Evolutionary conservation across 2,113 vertebrate species (phyloP), one percentile per base, ranked within the genome.

Genomic region (Actenoides hombroni): DNA sequence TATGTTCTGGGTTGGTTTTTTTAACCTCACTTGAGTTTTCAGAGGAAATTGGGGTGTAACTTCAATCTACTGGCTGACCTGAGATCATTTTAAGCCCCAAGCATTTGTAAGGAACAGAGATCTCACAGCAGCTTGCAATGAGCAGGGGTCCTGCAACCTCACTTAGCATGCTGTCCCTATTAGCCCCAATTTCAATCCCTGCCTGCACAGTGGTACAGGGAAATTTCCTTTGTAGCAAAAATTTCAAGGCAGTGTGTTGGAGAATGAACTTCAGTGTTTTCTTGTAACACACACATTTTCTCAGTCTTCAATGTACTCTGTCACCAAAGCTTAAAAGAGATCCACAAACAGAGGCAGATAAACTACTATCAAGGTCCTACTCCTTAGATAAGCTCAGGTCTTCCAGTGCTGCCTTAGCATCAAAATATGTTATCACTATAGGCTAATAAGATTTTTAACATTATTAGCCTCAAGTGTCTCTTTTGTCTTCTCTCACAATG

Each of bases 1-100:
- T 46, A 23, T 9, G 4, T 54, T 56, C 5, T 7, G 1, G 0
- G 11, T 10, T 0, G 11, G 10, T 0, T 33, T 49, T 73, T 64
- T 33, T 63, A 31, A 51, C 17, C 7, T 49, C 20, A 10, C 2
- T 54, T 79, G 33, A 44, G 18, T 78, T 75, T 92, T 76, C 57
- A 76, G 76, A 56, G 24, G 19, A 70, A 71, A 79, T 49, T 39
- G 59, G 48, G 1, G 11, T 64, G 12, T 68, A 79, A 44, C 42
- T 89, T 75, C 37, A 87, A 4, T 39, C 61, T 91, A 3, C 25
- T 17, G 44, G 6, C 7, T 83, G 33, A 82, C 19, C 13, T 10
- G 12, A 91, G 40, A 65, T 11, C 2, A 7, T 11, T 53, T 94
- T 39, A 90, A 90, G 16, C 8, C 33, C 8, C 33, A 86, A 39